phyloP scores from a whole-genome alignment of 2,888 invertebrate species.

The Phaonia tiefii region DNA sequence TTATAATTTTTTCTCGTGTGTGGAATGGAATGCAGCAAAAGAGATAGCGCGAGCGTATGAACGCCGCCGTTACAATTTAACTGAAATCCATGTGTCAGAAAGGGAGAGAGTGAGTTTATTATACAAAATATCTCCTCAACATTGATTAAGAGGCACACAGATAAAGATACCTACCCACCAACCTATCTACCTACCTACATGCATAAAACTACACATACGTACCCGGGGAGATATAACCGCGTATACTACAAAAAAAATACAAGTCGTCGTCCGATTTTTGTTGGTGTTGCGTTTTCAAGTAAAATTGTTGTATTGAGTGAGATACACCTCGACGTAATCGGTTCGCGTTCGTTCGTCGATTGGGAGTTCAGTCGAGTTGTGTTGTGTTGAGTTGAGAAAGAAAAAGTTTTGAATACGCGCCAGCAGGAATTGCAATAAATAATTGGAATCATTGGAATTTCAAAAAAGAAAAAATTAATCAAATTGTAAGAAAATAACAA shows the following conservation, averaged over 20 bases:
- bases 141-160: constrained; percentile 31
- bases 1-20: constrained; percentile 12
- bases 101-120: constrained; percentile 62
- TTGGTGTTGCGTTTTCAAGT: constrained; percentile 38
- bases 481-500: background rate
- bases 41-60: constrained; percentile 70
- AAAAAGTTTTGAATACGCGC: background rate
- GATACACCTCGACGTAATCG: constrained; percentile 63
- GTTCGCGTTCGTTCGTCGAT: too few species aligned
- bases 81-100: constrained; percentile 63
- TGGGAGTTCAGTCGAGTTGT: constrained; percentile 43
- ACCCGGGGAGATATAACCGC: background rate
- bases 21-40: constrained; percentile 79
- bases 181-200: background rate
- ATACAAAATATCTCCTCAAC: constrained; percentile 65
- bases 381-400: background rate
- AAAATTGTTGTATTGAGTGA: constrained; percentile 49
- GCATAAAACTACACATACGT: too few species aligned
- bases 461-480: constrained; percentile 16
- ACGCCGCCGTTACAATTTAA: constrained; percentile 63
- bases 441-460: background rate
- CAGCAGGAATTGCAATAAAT: background rate
- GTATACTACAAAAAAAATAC: constrained; percentile 38
- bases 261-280: constrained; percentile 63
- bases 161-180: background rate